Percentiles rank a stretch among this genome's conserved stretches.
Conservation (phyloP, 2,888 invertebrate genomes). For the Pycnomerus fuliginosus region DNA sequence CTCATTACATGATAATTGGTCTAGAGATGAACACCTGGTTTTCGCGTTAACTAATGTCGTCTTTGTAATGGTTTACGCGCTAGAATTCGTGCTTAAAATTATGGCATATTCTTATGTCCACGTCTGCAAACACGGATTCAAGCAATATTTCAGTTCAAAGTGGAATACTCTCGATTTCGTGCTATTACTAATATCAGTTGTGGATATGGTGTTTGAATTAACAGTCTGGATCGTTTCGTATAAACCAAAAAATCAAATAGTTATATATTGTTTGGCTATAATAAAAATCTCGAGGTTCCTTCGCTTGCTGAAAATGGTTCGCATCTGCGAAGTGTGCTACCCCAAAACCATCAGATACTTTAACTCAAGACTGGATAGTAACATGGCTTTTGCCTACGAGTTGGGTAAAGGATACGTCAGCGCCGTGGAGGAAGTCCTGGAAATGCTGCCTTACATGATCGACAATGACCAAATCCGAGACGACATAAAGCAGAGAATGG, state of each 20-base stretch:
- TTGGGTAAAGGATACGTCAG: slow-evolving; percentile 15
- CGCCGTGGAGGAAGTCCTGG: slow-evolving; percentile 14
- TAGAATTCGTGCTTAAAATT: slow-evolving; percentile 8
- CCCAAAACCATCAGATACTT: slow-evolving; percentile 5
- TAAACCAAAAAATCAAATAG: not conserved
- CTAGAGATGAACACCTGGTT: too few relatives aligned
- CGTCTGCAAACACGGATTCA: slow-evolving; percentile 7
- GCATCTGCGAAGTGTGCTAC: slow-evolving; percentile 3
- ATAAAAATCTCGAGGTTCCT: not conserved
- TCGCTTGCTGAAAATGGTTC: too few relatives aligned
- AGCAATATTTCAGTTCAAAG: slow-evolving; percentile 6
- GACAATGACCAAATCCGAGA: slow-evolving; percentile 10
- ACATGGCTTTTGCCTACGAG: slow-evolving; percentile 8
- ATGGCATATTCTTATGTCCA: slow-evolving; percentile 7
- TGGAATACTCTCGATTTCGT: slow-evolving; percentile 1
- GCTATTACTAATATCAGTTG: not conserved
- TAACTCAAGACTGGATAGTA: slow-evolving; percentile 3
- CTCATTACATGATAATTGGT: too few relatives aligned
- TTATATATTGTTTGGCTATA: not conserved
- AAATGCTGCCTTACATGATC: slow-evolving; percentile 16
- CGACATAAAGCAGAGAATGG: slow-evolving; percentile 10
- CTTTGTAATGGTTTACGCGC: too few relatives aligned
- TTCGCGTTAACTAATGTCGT: too few relatives aligned
- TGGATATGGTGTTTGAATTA: not conserved
- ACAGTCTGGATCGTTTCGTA: not conserved